Evolutionary conservation across 2,888 invertebrate genomes (phyloP).

Genomic region (Eulithis prunata): DNA sequence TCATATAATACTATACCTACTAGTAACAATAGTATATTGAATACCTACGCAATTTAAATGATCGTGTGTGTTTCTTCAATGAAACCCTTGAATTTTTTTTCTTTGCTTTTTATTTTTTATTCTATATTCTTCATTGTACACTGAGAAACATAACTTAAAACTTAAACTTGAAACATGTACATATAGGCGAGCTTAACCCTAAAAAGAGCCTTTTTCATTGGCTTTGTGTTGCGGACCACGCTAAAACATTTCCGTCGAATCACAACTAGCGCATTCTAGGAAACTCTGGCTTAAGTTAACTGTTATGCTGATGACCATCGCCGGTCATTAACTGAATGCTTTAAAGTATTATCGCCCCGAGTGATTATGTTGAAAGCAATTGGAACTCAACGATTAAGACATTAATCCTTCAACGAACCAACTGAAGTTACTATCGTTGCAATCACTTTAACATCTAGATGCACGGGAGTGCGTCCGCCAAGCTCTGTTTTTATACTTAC

Average conservation of each 20-base stretch:
- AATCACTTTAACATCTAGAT: not conserved
- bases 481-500: too few relatives aligned
- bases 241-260: not conserved
- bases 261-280: not conserved
- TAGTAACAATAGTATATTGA: too few relatives aligned
- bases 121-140: too few relatives aligned
- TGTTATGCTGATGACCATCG: conserved; percentile 53
- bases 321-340: conserved; percentile 41
- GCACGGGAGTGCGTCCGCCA: too few relatives aligned
- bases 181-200: too few relatives aligned
- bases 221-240: too few relatives aligned
- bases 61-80: not conserved
- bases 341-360: conserved; percentile 44
- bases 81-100: not conserved
- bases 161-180: too few relatives aligned
- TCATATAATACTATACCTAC: too few relatives aligned
- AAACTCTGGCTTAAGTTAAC: conserved; percentile 30
- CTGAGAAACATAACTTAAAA: too few relatives aligned
- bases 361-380: conserved; percentile 42
- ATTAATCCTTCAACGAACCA: conserved; percentile 28
- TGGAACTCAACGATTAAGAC: conserved; percentile 45
- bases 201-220: too few relatives aligned
- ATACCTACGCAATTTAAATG: too few relatives aligned
- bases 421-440: conserved; percentile 1
- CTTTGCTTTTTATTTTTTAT: too few relatives aligned